Evolutionary conservation across 2,888 invertebrate species (phyloP), one percentile per base, ranked within the genome.

Genomic region (Platerodrilus igneus): DNA sequence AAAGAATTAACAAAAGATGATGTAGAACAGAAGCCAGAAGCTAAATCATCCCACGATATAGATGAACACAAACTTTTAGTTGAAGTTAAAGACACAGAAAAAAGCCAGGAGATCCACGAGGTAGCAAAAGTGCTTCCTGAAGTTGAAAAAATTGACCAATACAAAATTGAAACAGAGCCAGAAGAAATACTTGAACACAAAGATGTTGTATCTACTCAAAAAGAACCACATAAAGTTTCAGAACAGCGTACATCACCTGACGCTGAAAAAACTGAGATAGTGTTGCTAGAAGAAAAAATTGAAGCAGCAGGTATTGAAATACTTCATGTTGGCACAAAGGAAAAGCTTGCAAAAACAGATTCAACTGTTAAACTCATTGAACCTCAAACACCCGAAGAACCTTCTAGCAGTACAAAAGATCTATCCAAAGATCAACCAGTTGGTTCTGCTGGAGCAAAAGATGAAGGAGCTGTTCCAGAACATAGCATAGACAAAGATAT

Each of bases 181-280:
- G 11, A 28, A 19, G 35, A 47, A 5, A 34, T 33, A 10, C 9
- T 10, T 9, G 8, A 4, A 4, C 22, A 22, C 6, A 11, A 6
- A 22, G 22, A 22, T 22, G 4, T 22, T 10, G 9, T 7, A 22
- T 4, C 22, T 22, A 3, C 22, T 45, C 44, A 27, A 25, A 43
- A 22, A 45, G 37, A 30, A 37, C 51, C 19, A 38, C 43, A 30
- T 33, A 40, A 9, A 51, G 51, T 41, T 37, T 37, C 16, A 49
- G 53, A 43, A 19, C 34, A 9, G 41, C 45, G 31, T 21, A 23
- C 3, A 11, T 23, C 23, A 1, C 23, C n/a, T 23, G 23, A 23
- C 5, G 13, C 10, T 13, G 13, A 23, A 23, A 1, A 11, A 23
- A 22, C 8, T 7, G 22, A 19, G 7, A 19, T 7, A 19, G 20